These are phyloP conservation scores for Dipodomys ordii DNA, from an alignment of 2,113 vertebrate species.

Conservation along the genomic window DNA sequence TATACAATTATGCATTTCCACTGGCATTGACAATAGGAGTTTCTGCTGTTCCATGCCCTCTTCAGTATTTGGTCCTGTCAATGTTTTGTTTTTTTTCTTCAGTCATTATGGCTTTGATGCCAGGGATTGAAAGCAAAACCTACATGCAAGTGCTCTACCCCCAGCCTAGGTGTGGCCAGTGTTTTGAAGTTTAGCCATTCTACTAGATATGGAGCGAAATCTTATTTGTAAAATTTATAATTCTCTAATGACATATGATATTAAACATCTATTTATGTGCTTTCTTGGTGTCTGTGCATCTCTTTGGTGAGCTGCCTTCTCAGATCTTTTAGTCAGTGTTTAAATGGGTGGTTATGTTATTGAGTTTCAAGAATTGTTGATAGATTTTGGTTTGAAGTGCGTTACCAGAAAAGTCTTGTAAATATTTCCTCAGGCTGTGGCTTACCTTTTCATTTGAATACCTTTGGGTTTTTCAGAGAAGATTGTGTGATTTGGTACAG, in stretches of 20 bases:
- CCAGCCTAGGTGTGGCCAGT: background rate
- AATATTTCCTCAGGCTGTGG: background rate
- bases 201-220: background rate
- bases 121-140: too few species aligned
- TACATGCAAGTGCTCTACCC: too few species aligned
- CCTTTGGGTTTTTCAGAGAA: constrained; percentile 43
- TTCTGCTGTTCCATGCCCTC: background rate
- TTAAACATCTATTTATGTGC: background rate
- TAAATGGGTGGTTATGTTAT: background rate
- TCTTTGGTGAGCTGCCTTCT: background rate
- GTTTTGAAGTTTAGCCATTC: background rate
- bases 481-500: background rate
- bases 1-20: background rate
- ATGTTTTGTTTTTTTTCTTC: background rate
- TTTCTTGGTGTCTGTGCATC: background rate
- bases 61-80: background rate
- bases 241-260: background rate
- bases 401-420: background rate
- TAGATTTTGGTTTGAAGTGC: background rate
- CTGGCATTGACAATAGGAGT: background rate
- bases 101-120: too few species aligned
- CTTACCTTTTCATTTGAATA: constrained; percentile 22
- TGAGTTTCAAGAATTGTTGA: background rate
- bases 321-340: background rate
- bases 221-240: background rate